These are phyloP conservation scores for Bombus superbus DNA, from an alignment of 1,140 invertebrate species.

Conservation along the genomic window DNA sequence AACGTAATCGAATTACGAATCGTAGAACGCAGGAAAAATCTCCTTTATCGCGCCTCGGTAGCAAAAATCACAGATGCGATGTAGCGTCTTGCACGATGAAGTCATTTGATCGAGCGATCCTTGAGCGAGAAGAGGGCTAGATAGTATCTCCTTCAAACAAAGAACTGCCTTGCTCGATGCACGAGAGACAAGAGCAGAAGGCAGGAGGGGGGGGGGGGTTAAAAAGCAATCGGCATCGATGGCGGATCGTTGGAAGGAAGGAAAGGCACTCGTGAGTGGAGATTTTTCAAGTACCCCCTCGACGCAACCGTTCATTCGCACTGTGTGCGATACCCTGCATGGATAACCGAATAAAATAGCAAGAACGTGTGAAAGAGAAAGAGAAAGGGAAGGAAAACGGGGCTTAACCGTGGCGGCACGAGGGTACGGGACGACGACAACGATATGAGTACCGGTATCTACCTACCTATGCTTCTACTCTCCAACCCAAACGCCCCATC, in stretches of 20 bases:
- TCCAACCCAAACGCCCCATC: slow-evolving; percentile 68
- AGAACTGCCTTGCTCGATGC: background rate
- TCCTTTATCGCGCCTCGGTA: too few species aligned
- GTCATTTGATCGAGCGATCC: background rate
- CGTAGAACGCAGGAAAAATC: too few species aligned
- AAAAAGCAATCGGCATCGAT: slow-evolving; percentile 38
- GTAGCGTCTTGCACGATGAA: background rate
- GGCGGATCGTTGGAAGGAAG: slow-evolving; percentile 42
- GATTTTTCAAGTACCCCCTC: slow-evolving; percentile 76
- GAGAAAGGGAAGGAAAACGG: slow-evolving; percentile 43
- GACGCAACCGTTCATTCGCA: slow-evolving; percentile 76
- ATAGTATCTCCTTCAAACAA: background rate
- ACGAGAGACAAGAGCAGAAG: background rate
- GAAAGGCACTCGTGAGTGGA: slow-evolving; percentile 59
- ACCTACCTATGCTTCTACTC: slow-evolving; percentile 74
- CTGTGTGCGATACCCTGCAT: slow-evolving; percentile 74
- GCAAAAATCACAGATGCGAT: background rate
- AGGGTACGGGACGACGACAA: slow-evolving; percentile 70
- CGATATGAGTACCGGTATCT: slow-evolving; percentile 73
- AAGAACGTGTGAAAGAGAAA: background rate
- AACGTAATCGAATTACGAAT: fast-evolving
- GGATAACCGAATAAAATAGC: slow-evolving; percentile 65
- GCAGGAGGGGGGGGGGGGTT: background rate
- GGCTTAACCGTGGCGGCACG: slow-evolving; percentile 43
- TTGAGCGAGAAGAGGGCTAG: background rate